These are phyloP conservation scores for Heterohyrax brucei DNA, from an alignment of 2,797 vertebrate species.

Conservation along the genomic window DNA sequence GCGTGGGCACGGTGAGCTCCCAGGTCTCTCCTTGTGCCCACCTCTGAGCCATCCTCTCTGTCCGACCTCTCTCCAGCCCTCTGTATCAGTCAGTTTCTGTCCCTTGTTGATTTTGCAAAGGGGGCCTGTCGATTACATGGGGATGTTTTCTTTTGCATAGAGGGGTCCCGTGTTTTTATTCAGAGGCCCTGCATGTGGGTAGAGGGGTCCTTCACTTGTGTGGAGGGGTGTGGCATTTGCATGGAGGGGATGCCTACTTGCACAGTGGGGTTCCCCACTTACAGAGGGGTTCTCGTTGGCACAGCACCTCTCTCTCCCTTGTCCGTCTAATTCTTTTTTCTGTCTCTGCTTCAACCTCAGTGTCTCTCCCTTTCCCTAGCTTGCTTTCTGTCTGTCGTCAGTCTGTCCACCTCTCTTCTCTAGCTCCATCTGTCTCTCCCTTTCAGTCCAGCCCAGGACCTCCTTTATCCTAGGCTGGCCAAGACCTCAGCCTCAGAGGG, in stretches of 20 bases:
- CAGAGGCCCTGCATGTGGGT: too few species aligned
- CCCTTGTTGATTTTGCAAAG: too few species aligned
- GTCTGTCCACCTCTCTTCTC: neutral
- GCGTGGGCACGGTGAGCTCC: slow-evolving; percentile 93
- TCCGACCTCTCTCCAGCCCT: neutral
- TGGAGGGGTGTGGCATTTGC: neutral
- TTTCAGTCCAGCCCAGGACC: neutral
- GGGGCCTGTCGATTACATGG: too few species aligned
- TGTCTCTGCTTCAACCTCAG: neutral
- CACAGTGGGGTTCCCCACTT: too few species aligned
- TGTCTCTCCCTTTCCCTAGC: fast-evolving
- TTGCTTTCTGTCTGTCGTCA: too few species aligned
- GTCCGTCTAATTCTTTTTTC: neutral
- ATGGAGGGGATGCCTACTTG: neutral
- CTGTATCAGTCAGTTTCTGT: too few species aligned
- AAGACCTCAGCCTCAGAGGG: fast-evolving
- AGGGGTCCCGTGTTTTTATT: too few species aligned
- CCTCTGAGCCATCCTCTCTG: fast-evolving
- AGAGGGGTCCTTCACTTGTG: too few species aligned
- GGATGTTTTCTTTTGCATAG: too few species aligned
- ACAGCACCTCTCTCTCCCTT: neutral
- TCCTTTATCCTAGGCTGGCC: fast-evolving
- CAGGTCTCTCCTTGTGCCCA: too few species aligned
- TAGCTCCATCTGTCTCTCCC: too few species aligned
- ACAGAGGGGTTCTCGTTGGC: neutral